Base-by-base conservation (phyloP, 2,888 invertebrate genomes). In the Horisme vitalbata region DNA sequence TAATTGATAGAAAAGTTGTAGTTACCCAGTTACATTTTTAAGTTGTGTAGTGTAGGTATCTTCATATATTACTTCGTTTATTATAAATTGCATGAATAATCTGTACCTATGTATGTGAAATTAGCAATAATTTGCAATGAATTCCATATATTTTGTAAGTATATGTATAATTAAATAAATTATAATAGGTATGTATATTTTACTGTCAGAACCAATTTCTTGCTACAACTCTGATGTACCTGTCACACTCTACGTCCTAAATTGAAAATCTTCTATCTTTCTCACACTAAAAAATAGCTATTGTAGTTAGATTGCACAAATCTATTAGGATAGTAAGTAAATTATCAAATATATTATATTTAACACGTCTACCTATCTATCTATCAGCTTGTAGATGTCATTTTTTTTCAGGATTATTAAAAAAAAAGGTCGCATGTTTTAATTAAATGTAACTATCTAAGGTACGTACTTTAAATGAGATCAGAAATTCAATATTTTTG, bases 251-350 rank as follows among this genome's bases (percentile, higher is more conserved):
- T 45, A 55, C 56, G 54, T 56, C 56, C 52, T 43, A 52, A 52
- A 50, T 52, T 41, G 49, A 46, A 34, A 45, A 49, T 52, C 63
- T 65, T 61, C 61, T 60, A 52, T 49, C 63, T 65, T 41, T 65
- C 61, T 66, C 65, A 65, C 73, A 66, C 65, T 66, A 63, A 63
- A 11, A 59, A 61, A 64, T 75, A 74, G 72, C 59, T 66, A 68
- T 65, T 9, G 65, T 75, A 74, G 72, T 59, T 65, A 71, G 66
- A 68, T 63, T 75, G 74, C 75, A 75, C 75, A 63, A 60, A 65
- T 63, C 65, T 66, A 69, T 55, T 70, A 57, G 46, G 18, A 33
- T 41, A 49, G 32, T 50, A 41, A 44, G 38, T 48, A 35, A 45
- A 28, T 45, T 53, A 48, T 48, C 41, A 62, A 59, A 57, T 59